Evolutionary conservation across 1,140 invertebrate species (phyloP), one percentile per base, ranked within the genome.

Genomic region (Latrodectus geometricus): DNA sequence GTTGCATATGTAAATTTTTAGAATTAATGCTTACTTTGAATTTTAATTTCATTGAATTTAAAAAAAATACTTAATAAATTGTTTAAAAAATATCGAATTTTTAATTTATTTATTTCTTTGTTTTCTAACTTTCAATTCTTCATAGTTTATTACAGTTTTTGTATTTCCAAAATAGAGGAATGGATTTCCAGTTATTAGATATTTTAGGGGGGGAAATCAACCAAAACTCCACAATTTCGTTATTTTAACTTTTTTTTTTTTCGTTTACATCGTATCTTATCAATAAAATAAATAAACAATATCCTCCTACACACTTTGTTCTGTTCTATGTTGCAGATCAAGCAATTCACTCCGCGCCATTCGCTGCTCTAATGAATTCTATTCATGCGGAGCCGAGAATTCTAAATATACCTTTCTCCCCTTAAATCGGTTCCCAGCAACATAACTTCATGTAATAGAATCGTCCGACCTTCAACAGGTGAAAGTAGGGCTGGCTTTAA

Each of bases 381-480:
- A 76, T 76, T 84, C 82, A 76, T 66, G 82, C 82, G 82, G 21
- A 82, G 80, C 80, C 52, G 17, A 15, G 80, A 81, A n/a, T 83
- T 74, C 54, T 48, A 65, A 21, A 20, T 81, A 48, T 81, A 70
- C 79, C 82, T 69, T 68, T 69, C 52, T 76, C 72, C 82, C 73
- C 48, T n/a, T 54, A n/a, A 70, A 50, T 23, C 12, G 23, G 49
- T 35, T 20, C 74, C 54, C 56, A 23, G 48, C 35, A 66, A 83
- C 72, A 76, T 23, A 15, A 70, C 82, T n/a, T 48, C 48, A 35
- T 48, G 12, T 70, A 84, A 48, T 84, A 70, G 82, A 84, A 49
- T 84, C 82, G 72, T 54, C 82, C 82, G 73, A 84, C 82, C 82
- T 84, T 84, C 82, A 82, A 82, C 80, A 82, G 80, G 80, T 82